Evolutionary conservation across 2,113 vertebrate genomes (phyloP), one percentile per base, ranked within the genome.

Genomic region (Orientallactaga bullata): DNA sequence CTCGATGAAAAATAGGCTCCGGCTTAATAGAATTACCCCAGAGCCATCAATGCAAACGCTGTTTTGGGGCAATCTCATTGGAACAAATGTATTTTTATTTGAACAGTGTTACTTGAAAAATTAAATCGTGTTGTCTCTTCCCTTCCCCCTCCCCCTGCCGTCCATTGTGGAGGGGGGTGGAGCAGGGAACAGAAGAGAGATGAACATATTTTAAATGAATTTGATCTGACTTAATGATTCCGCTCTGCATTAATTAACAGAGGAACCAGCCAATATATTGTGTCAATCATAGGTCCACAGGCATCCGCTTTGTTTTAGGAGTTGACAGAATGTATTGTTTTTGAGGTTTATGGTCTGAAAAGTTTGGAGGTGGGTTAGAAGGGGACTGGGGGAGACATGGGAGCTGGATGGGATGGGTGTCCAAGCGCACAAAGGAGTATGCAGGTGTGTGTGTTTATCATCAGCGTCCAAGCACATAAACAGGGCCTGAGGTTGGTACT

Each of bases 31-130:
- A 95, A 97, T 97, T 97, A 97, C 95, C 63, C 71, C 71, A 16
- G 63, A 63, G 88, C 96, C 96, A 95, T 97, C 97, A 96, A 97
- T 97, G 97, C 97, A 97, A 97, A 97, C 92, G 32, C 96, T 96
- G 96, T 97, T 97, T 96, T 93, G 26, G 88, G 83, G 95, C 97
- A 90, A 97, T 97, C 97, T 97, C 97, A 97, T 97, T 96, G 92
- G 86, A 85, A 96, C 97, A 97, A 97, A 97, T 96, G 96, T 97
- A 97, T 97, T 97, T 97, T 95, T 93, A 96, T 97, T 97, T 97
- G 97, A 97, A 96, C 96, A 90, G 97, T 97, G 96, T 96, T 96
- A 97, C 97, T 97, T 97, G 97, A 96, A 96, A 97, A 97, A 97
- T 97, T 97, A 97, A 97, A 97, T 97, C 97, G 94, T 1, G 1